phyloP scores from a whole-genome alignment of 2,888 invertebrate species.

The Aspidiotus destructor region DNA sequence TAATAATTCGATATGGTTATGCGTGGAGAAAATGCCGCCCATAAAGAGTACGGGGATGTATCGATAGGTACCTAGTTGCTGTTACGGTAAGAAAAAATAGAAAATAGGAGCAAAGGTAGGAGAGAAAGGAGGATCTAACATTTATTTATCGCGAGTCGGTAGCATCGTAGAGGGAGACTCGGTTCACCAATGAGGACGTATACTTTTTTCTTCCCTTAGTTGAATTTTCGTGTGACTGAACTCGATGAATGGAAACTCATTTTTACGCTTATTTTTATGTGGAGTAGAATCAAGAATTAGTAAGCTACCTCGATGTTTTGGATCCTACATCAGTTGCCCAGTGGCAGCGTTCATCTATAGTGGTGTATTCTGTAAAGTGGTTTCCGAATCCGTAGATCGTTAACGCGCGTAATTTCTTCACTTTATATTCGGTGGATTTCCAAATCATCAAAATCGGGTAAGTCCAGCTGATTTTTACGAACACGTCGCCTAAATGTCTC shows the following conservation, averaged over 20 bases:
- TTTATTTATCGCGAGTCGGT: slow-evolving; percentile 11
- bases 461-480: too few relatives aligned
- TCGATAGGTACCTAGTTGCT: too few relatives aligned
- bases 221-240: slow-evolving; percentile 26
- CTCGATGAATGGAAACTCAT: slow-evolving; percentile 13
- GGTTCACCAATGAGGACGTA: slow-evolving; percentile 13
- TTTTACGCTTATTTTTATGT: slow-evolving; percentile 1
- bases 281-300: background rate
- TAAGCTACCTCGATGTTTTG: too few relatives aligned
- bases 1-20: background rate
- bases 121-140: slow-evolving; percentile 24
- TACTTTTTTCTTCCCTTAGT: slow-evolving; percentile 12
- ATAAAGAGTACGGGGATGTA: background rate
- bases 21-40: background rate
- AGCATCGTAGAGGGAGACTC: slow-evolving; percentile 13
- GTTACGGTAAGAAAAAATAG: too few relatives aligned
- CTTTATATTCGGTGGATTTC: too few relatives aligned
- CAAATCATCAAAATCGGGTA: too few relatives aligned
- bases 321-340: too few relatives aligned
- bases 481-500: too few relatives aligned
- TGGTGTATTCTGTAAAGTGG: too few relatives aligned
- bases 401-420: too few relatives aligned
- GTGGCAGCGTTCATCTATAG: too few relatives aligned
- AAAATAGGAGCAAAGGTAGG: background rate
- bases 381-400: too few relatives aligned